phyloP scores from a whole-genome alignment of 2,888 invertebrate genomes.

The Himalopsyche tibetana region DNA sequence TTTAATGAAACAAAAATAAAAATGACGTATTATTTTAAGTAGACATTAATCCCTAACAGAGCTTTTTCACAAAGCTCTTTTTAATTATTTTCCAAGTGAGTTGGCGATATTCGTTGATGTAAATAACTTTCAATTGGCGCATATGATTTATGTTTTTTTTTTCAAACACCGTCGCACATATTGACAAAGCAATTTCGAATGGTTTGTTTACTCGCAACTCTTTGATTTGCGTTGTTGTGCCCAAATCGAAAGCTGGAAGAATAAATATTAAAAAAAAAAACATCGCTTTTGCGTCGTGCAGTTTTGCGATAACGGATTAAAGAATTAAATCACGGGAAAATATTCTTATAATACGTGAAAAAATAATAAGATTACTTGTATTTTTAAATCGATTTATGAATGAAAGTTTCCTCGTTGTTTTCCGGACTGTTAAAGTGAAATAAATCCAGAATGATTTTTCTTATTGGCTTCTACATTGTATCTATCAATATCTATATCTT shows the following conservation, averaged over 20 bases:
- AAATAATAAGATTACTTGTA: too few species aligned
- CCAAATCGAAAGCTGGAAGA: neutral
- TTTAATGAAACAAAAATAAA: too few species aligned
- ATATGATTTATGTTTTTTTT: constrained; percentile 9
- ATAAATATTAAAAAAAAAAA: neutral
- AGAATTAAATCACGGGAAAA: neutral
- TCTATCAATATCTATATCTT: too few species aligned
- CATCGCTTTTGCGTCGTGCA: neutral
- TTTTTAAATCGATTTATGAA: too few species aligned
- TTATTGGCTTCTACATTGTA: too few species aligned
- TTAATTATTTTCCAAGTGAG: constrained; percentile 9
- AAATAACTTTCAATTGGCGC: constrained; percentile 17
- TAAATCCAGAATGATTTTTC: too few species aligned
- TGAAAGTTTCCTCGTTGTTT: too few species aligned
- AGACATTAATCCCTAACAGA: neutral
- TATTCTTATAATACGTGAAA: too few species aligned
- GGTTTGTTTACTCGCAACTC: constrained; percentile 19
- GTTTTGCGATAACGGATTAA: neutral
- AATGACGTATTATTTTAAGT: too few species aligned
- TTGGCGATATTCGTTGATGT: neutral
- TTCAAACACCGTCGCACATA: neutral
- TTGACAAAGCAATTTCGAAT: constrained; percentile 10
- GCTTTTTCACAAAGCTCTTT: neutral
- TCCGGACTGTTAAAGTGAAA: too few species aligned
- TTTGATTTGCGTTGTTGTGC: constrained; percentile 19